Base-by-base conservation (phyloP, 2,888 invertebrate genomes). In the Drosophila tanythrix region DNA sequence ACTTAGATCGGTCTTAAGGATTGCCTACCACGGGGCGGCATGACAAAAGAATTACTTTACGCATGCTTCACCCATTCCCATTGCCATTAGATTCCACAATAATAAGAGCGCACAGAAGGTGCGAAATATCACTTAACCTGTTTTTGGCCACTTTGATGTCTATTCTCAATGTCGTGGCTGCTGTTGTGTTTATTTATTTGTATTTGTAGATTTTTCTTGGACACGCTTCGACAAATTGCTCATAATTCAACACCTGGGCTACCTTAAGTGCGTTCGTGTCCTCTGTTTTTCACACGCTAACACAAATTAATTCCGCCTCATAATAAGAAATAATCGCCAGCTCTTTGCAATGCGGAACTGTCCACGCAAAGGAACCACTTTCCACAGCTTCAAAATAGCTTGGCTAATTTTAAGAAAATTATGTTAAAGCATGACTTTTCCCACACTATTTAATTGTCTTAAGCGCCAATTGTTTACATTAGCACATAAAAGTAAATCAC, bases 221-320 rank as follows among this genome's bases (percentile, higher is more conserved):
- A 46, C 46, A 68, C 75, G 79, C 76, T 79, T 76, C 72, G 65
- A 74, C 79, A 79, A 79, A 79, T 79, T 75, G 68, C 67, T 40
- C 65, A 65, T 75, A 68, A 78, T 78, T 71, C 75, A 43, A 75
- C 63, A 66, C 31, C 63, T 79, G 68, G 58, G 60, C 71, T 53
- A 50, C 75, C 71, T 75, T 71, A 79, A 79, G 79, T 78, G 71
- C 78, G 71, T 70, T 63, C 60, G 75, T 69, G 75, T 79, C 75
- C 75, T 74, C 75, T 27, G 67, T 51, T 79, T 75, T 71, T 79
- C 78, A 79, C 78, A 79, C 78, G 79, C 79, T 11, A 78, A 68
- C 60, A 68, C 51, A 66, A 69, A 55, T 71, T 51, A 57, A 79
- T 79, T 71, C 79, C 71, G 65, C 38, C 79, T 65, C 67, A 75